phyloP scores from a whole-genome alignment of 1,140 invertebrate genomes.

The Sycobia sp. region DNA sequence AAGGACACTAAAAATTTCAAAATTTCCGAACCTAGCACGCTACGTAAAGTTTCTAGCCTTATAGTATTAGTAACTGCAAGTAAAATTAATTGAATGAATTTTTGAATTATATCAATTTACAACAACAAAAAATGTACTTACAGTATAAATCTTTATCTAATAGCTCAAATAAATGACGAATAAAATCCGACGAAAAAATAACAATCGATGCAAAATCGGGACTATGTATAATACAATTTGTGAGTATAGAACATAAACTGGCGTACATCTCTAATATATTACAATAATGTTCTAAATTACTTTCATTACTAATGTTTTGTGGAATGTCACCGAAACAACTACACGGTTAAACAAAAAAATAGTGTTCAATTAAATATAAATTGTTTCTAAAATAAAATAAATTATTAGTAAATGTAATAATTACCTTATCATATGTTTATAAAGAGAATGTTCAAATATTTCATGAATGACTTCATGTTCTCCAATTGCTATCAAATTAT shows the following conservation, averaged over 20 bases:
- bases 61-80: constrained; percentile 48
- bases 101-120: not conserved
- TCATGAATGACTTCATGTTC: constrained; percentile 49
- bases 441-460: constrained; percentile 52
- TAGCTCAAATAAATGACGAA: constrained; percentile 55
- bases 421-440: constrained; percentile 53
- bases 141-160: constrained; percentile 58
- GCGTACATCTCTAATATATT: constrained; percentile 63
- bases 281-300: constrained; percentile 52
- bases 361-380: not conserved
- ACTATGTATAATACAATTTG: constrained; percentile 52
- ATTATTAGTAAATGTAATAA: constrained; percentile 5
- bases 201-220: constrained; percentile 52
- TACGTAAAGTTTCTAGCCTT: constrained; percentile 53
- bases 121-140: constrained; percentile 44
- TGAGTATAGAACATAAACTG: constrained; percentile 57
- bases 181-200: constrained; percentile 57
- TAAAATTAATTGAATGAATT: not conserved
- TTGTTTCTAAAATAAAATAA: not conserved
- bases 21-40: constrained; percentile 58
- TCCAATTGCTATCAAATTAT: constrained; percentile 57
- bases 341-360: too few relatives aligned
- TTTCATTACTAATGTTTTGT: constrained; percentile 44
- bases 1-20: constrained; percentile 59
- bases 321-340: constrained; percentile 54